phyloP scores from a whole-genome alignment of 2,888 invertebrate species.

The Prosapia bicincta region DNA sequence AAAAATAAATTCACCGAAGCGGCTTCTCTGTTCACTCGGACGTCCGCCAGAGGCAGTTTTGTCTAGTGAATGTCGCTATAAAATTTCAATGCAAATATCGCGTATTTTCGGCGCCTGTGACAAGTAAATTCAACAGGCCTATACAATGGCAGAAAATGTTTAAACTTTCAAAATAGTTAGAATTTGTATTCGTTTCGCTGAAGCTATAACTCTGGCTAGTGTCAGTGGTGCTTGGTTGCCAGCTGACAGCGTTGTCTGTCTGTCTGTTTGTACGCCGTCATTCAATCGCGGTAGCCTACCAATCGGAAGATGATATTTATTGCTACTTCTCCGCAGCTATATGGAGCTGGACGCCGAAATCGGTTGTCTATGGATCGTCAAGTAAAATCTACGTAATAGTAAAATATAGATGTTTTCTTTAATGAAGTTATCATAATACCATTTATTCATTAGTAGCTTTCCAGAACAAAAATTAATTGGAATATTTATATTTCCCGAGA shows the following conservation, averaged over 20 bases:
- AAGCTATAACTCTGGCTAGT: neutral
- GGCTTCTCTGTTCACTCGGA: no score
- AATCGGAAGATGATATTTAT: constrained; percentile 2
- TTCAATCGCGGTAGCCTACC: neutral
- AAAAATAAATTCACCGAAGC: no score
- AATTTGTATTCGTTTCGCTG: neutral
- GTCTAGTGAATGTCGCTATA: neutral
- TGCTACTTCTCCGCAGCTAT: neutral
- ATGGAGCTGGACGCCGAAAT: neutral
- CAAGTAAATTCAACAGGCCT: no score
- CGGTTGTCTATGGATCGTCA: no score
- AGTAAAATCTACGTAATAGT: no score
- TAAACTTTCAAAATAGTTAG: constrained; percentile 2
- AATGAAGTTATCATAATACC: no score
- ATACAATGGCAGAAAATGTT: neutral
- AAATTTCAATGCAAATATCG: neutral
- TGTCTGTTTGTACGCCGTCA: neutral
- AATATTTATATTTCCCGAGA: no score
- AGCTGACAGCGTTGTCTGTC: neutral
- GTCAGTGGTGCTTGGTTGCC: neutral
- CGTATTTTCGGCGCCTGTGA: neutral
- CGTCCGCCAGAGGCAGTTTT: no score
- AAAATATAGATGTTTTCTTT: no score
- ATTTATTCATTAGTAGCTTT: no score
- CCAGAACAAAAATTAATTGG: no score